Percentiles rank a stretch among this genome's conserved stretches.
Evolutionary conservation across 2,113 vertebrate genomes (phyloP).

Genomic region (Calcarius ornatus): DNA sequence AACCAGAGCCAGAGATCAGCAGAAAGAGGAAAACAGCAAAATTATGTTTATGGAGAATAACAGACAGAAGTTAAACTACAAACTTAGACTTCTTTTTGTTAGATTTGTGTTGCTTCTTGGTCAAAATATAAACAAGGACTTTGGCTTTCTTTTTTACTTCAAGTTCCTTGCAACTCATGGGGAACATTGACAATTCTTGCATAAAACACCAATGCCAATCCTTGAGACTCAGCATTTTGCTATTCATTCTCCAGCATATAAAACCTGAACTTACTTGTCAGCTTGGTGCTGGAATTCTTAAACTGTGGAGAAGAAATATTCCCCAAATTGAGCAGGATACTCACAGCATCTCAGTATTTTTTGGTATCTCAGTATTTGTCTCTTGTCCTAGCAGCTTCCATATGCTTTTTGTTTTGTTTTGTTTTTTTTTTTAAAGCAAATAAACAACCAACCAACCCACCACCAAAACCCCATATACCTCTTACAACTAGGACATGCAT

Average conservation of each 20-base stretch:
- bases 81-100: neutral
- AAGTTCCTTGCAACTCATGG: neutral
- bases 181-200: neutral
- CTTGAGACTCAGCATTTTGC: neutral
- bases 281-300: neutral
- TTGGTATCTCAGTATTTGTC: neutral
- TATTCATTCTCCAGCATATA: neutral
- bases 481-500: neutral
- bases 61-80: neutral
- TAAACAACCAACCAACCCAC: neutral
- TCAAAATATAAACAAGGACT: neutral
- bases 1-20: neutral
- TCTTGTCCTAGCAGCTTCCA: neutral
- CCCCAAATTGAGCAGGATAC: neutral
- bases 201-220: neutral
- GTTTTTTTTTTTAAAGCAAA: neutral
- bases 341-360: neutral
- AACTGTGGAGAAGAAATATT: neutral
- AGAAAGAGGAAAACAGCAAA: neutral
- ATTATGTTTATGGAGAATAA: neutral
- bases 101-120: neutral
- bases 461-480: neutral
- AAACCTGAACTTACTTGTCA: neutral
- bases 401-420: neutral
- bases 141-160: neutral